Evolutionary conservation across 2,113 vertebrate genomes (phyloP).

Genomic region (Gorsachius goisagi): DNA sequence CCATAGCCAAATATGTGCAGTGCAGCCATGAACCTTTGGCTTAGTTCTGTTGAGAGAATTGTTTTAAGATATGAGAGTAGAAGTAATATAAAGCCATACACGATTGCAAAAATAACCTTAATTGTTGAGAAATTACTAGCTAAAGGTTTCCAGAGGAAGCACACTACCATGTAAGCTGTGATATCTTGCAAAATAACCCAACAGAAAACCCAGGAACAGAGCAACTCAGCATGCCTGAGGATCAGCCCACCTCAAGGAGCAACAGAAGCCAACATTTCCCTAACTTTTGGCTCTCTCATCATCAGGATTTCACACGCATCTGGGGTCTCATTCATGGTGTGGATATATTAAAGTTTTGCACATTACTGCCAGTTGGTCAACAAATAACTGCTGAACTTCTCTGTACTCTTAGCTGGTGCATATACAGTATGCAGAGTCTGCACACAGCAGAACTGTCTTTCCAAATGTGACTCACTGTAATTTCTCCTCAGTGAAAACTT

Average conservation of each 20-base stretch:
- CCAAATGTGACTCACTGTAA: neutral
- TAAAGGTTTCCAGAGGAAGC: neutral
- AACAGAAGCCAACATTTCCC: neutral
- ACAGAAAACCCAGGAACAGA: neutral
- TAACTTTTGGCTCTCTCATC: rapidly evolving
- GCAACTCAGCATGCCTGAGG: neutral
- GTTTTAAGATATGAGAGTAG: neutral
- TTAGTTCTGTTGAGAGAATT: neutral
- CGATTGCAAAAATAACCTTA: neutral
- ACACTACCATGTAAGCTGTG: neutral
- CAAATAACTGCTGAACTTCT: neutral
- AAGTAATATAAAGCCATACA: neutral
- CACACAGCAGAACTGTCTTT: neutral
- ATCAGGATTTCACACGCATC: neutral
- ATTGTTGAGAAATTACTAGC: neutral
- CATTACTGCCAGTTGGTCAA: neutral
- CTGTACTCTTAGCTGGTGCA: neutral
- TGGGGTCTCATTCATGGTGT: rapidly evolving
- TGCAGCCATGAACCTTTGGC: neutral
- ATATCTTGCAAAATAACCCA: neutral
- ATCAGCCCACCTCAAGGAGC: neutral
- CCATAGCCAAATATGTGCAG: neutral
- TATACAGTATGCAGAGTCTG: neutral
- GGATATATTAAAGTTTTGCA: neutral
- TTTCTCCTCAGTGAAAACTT: neutral